Evolutionary conservation across 2,797 vertebrate species (phyloP), one percentile per base, ranked within the genome.

Genomic region (Eremophila alpestris): DNA sequence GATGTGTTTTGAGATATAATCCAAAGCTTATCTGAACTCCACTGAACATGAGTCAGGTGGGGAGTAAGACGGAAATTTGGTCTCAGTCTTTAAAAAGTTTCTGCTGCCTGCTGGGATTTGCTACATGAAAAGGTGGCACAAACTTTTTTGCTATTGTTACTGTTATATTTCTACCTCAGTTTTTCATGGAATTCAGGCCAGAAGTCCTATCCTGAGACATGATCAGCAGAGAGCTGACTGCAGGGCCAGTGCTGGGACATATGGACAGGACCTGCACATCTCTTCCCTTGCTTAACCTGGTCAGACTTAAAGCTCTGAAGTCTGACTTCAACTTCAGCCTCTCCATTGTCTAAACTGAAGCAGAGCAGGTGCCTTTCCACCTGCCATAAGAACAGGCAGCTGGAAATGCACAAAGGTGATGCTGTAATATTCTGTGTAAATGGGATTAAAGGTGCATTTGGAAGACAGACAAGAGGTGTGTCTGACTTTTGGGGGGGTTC

Each of bases 231-330:
- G 9, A 4, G 16, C 16, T 49, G 51, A 56, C 24, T 55, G 24
- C 43, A 6, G 18, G 29, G 34, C 20, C 71, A 68, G 1, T 36
- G 40, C n/a, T 69, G 17, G 46, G 51, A 56, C 18, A 27, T 4
- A n/a, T 0, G 1, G 29, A 34, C 48, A 64, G 59, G 38, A 34
- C 13, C 16, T 45, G 11, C 1, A 2, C 6, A 10, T 20, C 32
- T 59, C 54, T 10, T 32, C 14, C 43, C 34, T 36, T 5, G 21
- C 26, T 87, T 41, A 38, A 52, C 13, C 18, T 36, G 23, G 4
- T 32, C 24, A 90, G 27, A 58, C 19, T 43, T 80, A 22, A 83
- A 43, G 51, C 19, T 76, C 46, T 79, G 23, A 48, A 55, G 34
- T 56, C 24, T 24, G 13, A 64, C 24, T 34, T 55, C 7, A 41